Conservation (phyloP, 2,113 vertebrate species). For the Tiliqua scincoides region DNA sequence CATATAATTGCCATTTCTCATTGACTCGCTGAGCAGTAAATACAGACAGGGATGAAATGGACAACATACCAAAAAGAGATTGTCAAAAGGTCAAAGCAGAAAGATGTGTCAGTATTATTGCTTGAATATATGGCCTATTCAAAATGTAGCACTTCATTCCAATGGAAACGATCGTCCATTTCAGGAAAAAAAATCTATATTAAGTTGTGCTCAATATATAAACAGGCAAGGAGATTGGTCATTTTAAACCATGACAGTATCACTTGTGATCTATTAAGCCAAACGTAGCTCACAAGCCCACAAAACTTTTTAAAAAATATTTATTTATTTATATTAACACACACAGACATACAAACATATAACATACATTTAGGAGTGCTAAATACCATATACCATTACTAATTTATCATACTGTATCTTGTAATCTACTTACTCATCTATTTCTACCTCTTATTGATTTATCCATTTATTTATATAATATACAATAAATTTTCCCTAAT, state of each 20-base stretch:
- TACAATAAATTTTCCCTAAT: no score
- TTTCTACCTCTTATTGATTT: no score
- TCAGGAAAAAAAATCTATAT: constrained; percentile 39
- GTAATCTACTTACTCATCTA: no score
- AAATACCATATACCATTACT: no score
- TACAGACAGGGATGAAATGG: constrained; percentile 52
- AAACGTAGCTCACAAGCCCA: background rate
- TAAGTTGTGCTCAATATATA: constrained; percentile 11
- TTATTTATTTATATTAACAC: no score
- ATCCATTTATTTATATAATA: no score
- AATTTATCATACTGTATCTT: no score
- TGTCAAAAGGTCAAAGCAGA: constrained; percentile 65
- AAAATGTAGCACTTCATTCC: constrained; percentile 27
- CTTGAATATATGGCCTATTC: constrained; percentile 53
- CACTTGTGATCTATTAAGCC: background rate
- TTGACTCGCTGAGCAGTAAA: constrained; percentile 52
- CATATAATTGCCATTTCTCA: constrained; percentile 50
- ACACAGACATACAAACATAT: no score
- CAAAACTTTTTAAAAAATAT: no score
- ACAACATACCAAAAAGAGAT: constrained; percentile 43
- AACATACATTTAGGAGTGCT: no score
- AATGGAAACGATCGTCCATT: constrained; percentile 41
- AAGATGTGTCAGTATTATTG: constrained; percentile 47
- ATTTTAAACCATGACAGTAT: background rate
- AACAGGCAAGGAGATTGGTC: constrained; percentile 9